A percentile compares a stretch with the other conserved stretches of the same genome.
phyloP scores from a whole-genome alignment of 1,140 invertebrate species.

The Nephila pilipes region DNA sequence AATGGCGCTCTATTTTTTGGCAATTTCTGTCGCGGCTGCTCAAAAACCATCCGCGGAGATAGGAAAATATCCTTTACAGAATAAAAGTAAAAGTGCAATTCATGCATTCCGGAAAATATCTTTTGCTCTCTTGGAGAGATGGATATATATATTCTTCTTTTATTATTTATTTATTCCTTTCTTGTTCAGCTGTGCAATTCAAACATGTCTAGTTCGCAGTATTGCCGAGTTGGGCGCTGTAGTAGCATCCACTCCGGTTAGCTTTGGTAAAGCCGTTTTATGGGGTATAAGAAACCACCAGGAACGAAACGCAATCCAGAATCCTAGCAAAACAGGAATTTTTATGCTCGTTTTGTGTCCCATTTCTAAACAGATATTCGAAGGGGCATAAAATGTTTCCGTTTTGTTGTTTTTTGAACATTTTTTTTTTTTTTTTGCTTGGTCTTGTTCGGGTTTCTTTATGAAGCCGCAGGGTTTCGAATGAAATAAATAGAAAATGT shows the following conservation, averaged over 20 bases:
- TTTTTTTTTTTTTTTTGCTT: not conserved
- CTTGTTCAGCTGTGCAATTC: not conserved
- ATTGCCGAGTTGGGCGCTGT: not conserved
- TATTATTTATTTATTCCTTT: constrained; percentile 31
- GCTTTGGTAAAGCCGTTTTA: constrained; percentile 50
- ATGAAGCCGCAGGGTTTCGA: not conserved
- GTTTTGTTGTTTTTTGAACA: constrained; percentile 18
- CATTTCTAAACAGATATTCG: constrained; percentile 56
- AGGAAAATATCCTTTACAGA: not conserved
- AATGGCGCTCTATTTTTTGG: not conserved
- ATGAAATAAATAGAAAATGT: constrained; percentile 32
- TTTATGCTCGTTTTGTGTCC: constrained; percentile 45
- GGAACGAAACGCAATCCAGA: constrained; percentile 21
- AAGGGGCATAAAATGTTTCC: constrained; percentile 51
- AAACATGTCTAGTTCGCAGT: constrained; percentile 26
- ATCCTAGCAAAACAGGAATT: constrained; percentile 6
- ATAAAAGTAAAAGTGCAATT: constrained; percentile 41
- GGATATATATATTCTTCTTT: not conserved
- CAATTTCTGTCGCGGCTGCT: not conserved
- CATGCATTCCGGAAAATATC: constrained; percentile 17
- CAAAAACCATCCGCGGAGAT: not conserved
- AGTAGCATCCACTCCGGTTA: not conserved
- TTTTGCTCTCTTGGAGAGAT: not conserved
- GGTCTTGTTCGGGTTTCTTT: not conserved
- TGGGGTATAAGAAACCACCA: constrained; percentile 19